Conservation (phyloP, 1,140 invertebrate genomes). For the Tigriopus japonicus region DNA sequence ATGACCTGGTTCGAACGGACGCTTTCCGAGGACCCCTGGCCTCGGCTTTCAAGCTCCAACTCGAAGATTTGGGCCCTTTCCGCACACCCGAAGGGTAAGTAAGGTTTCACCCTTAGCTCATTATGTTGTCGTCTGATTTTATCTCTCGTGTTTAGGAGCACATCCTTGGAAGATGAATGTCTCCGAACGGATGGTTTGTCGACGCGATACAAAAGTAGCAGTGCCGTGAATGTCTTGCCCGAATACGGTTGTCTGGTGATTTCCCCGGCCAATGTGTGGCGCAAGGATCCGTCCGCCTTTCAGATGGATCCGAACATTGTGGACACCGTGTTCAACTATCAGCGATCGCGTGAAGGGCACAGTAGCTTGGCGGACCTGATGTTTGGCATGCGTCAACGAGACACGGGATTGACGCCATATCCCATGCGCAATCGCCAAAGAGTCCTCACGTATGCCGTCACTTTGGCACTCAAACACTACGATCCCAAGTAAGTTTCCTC, state of each 20-base stretch:
- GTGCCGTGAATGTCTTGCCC: slow-evolving; percentile 41
- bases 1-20: neutral
- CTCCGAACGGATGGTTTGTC: slow-evolving; percentile 64
- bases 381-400: slow-evolving; percentile 72
- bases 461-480: slow-evolving; percentile 60
- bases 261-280: slow-evolving; percentile 85
- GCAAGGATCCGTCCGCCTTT: slow-evolving; percentile 53
- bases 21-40: neutral
- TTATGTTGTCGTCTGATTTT: too few relatives aligned
- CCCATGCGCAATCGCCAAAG: slow-evolving; percentile 57
- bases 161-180: slow-evolving; percentile 56
- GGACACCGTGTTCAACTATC: slow-evolving; percentile 56
- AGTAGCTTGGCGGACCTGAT: slow-evolving; percentile 68
- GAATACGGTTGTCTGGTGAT: slow-evolving; percentile 79
- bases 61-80: neutral
- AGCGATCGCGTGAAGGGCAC: slow-evolving; percentile 36
- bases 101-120: too few relatives aligned
- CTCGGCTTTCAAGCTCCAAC: neutral
- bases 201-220: slow-evolving; percentile 33
- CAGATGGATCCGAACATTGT: slow-evolving; percentile 53
- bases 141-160: slow-evolving; percentile 17
- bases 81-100: neutral
- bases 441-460: slow-evolving; percentile 72
- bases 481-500: slow-evolving; percentile 35
- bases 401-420: slow-evolving; percentile 71